A percentile compares a stretch with the other conserved stretches of the same genome.
Evolutionary conservation across 2,797 vertebrate genomes (phyloP).

Genomic region (Dallia pectoralis): DNA sequence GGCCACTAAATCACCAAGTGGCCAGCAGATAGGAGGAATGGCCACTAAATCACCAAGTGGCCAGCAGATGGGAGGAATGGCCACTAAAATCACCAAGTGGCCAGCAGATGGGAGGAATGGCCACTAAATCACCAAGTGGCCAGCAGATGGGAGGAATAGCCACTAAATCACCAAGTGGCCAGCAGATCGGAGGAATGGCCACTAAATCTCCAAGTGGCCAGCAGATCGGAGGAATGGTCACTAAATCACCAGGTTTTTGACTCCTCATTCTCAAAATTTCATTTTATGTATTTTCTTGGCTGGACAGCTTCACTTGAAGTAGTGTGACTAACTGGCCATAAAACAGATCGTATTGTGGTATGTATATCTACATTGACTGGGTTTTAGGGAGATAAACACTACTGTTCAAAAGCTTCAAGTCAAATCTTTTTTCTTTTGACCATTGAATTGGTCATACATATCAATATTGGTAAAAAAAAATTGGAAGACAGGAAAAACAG

Average conservation of each 20-base stretch:
- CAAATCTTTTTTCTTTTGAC: too few species aligned
- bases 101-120: slow-evolving; percentile 16
- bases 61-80: slow-evolving; percentile 10
- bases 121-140: slow-evolving; percentile 21
- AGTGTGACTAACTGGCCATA: slow-evolving; percentile 38
- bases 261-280: slow-evolving; percentile 57
- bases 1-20: too few species aligned
- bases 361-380: slow-evolving; percentile 39
- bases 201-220: slow-evolving; percentile 27
- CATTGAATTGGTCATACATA: too few species aligned
- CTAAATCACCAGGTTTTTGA: slow-evolving; percentile 50
- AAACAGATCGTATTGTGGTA: slow-evolving; percentile 48
- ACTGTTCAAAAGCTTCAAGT: too few species aligned
- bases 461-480: too few species aligned
- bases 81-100: too few species aligned
- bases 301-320: slow-evolving; percentile 43
- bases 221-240: background rate
- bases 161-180: slow-evolving; percentile 22
- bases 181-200: too few species aligned
- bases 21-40: slow-evolving; percentile 13
- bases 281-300: slow-evolving; percentile 58
- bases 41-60: too few species aligned
- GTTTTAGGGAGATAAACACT: slow-evolving; percentile 21
- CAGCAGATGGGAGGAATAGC: too few species aligned
- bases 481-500: too few species aligned